These are phyloP conservation scores for Microtus richardsoni DNA, from an alignment of 2,113 vertebrate genomes.

Conservation along the genomic window DNA sequence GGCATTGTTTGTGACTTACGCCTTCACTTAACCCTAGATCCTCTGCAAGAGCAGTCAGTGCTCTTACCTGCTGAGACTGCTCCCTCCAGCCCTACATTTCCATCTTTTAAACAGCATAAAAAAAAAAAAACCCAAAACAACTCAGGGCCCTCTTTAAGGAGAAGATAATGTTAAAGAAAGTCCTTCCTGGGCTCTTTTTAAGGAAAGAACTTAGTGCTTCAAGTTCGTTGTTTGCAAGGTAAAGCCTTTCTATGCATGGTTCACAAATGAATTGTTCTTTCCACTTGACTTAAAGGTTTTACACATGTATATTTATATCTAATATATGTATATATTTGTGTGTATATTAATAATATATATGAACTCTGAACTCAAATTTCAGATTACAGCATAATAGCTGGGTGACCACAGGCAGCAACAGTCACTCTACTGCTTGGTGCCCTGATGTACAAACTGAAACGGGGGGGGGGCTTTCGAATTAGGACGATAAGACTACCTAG, in stretches of 20 bases:
- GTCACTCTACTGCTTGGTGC: not conserved
- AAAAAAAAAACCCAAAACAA: not conserved
- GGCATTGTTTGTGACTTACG: too few relatives aligned
- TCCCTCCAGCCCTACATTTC: not conserved
- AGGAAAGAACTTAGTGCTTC: not conserved
- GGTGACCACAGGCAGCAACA: not conserved
- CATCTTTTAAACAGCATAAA: not conserved
- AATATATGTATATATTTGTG: not conserved
- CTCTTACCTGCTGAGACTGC: not conserved
- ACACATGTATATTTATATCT: too few relatives aligned
- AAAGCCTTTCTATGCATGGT: not conserved
- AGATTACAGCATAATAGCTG: not conserved
- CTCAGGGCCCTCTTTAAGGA: not conserved
- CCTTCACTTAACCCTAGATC: not conserved
- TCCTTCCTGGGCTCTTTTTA: not conserved
- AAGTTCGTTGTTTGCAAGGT: not conserved
- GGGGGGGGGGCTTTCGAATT: not conserved
- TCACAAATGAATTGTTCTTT: conserved; percentile 5
- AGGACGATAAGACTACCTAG: conserved; percentile 4
- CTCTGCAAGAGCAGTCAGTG: not conserved
- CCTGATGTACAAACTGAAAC: not conserved
- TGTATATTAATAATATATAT: too few relatives aligned
- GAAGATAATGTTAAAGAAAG: not conserved
- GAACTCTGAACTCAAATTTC: not conserved
- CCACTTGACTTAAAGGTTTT: not conserved